These are phyloP conservation scores for Colletes gigas DNA, from an alignment of 1,140 invertebrate species.

Conservation along the genomic window DNA sequence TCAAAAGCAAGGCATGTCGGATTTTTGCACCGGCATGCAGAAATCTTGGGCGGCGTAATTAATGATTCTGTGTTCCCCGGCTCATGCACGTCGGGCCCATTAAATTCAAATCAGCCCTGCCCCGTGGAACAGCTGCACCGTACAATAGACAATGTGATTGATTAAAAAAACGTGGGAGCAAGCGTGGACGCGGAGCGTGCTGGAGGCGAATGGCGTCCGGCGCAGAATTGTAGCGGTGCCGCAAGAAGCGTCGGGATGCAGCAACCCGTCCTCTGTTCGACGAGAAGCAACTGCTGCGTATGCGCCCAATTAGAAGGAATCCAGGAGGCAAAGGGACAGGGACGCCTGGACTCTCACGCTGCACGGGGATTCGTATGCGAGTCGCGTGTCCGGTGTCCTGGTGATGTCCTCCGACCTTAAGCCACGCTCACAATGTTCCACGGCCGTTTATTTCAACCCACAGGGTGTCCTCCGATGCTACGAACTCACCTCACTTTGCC, in stretches of 20 bases:
- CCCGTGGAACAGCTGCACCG: conserved; percentile 37
- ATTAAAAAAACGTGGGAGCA: conserved; percentile 45
- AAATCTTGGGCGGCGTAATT: conserved; percentile 29
- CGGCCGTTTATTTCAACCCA: too few species aligned
- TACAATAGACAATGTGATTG: conserved; percentile 47
- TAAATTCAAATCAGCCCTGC: conserved; percentile 44
- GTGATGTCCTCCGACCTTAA: conserved; percentile 30
- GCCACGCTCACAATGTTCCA: conserved; percentile 10
- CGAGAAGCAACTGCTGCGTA: conserved; percentile 29
- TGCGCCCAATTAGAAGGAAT: conserved; percentile 66
- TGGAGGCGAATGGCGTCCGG: conserved; percentile 22
- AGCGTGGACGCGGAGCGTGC: conserved; percentile 33
- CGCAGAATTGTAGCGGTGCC: neutral
- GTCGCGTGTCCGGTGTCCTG: conserved; percentile 69
- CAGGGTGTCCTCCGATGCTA: too few species aligned
- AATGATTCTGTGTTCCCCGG: conserved; percentile 21
- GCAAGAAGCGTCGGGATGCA: conserved; percentile 47
- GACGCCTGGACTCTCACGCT: conserved; percentile 58
- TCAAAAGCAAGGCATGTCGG: neutral
- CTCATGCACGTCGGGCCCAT: conserved; percentile 18
- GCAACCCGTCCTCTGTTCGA: conserved; percentile 34
- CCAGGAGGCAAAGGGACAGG: conserved; percentile 51
- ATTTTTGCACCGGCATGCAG: conserved; percentile 1
- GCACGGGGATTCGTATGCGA: conserved; percentile 61
- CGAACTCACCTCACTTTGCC: too few species aligned